phyloP scores from a whole-genome alignment of 2,888 invertebrate species.

The Oeneis ivallda region DNA sequence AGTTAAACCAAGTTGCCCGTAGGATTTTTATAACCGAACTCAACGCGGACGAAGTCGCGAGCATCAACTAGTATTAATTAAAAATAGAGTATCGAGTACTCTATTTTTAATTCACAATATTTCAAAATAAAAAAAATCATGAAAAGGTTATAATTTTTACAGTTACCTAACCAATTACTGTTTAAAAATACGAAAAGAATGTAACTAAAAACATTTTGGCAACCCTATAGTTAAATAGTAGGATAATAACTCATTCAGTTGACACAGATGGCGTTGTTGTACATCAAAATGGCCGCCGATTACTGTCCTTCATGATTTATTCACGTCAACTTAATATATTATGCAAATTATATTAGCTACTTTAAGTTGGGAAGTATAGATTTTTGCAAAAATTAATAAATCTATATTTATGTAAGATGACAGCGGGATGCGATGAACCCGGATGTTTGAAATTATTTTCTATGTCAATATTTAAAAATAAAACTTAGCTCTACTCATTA shows the following conservation, averaged over 20 bases:
- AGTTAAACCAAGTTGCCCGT: too few species aligned
- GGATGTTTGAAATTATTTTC: background rate
- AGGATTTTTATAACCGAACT: too few species aligned
- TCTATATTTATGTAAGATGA: background rate
- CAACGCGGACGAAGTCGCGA: too few species aligned
- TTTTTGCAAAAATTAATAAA: slow-evolving; percentile 6
- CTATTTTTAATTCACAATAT: too few species aligned
- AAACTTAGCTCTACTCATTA: background rate
- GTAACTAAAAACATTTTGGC: slow-evolving; percentile 32
- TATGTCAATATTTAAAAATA: background rate
- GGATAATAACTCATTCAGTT: slow-evolving; percentile 77
- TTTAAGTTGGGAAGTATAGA: slow-evolving; percentile 7
- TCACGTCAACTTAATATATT: slow-evolving; percentile 68
- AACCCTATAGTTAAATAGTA: slow-evolving; percentile 55
- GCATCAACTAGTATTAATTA: too few species aligned
- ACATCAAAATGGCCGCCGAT: slow-evolving; percentile 78
- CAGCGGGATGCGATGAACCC: slow-evolving; percentile 1
- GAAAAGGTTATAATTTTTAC: too few species aligned
- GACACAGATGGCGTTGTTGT: slow-evolving; percentile 79
- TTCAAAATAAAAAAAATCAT: background rate
- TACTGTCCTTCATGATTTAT: slow-evolving; percentile 76
- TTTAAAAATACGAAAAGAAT: too few species aligned
- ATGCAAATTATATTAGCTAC: slow-evolving; percentile 43
- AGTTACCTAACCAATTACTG: too few species aligned
- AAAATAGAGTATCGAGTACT: too few species aligned